These are phyloP conservation scores for Lasius platythorax DNA, from an alignment of 2,888 invertebrate species.

Conservation along the genomic window DNA sequence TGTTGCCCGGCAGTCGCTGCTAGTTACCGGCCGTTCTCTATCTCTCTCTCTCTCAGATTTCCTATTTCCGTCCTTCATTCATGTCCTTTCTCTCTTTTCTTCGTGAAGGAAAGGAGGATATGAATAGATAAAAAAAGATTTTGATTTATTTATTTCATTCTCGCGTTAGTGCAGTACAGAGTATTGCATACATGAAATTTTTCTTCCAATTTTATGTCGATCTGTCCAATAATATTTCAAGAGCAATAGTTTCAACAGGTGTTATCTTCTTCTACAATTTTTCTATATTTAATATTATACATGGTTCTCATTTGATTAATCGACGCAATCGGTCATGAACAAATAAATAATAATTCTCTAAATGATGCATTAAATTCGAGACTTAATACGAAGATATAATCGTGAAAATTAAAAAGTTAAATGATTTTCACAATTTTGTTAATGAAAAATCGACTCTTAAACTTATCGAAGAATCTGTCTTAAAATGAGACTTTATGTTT, in stretches of 20 bases:
- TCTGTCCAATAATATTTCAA: no score
- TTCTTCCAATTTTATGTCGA: not conserved
- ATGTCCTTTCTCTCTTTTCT: not conserved
- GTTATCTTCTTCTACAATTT: not conserved
- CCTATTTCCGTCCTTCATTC: not conserved
- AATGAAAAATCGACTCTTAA: not conserved
- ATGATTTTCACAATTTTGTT: not conserved
- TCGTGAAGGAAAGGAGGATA: not conserved
- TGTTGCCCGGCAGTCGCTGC: conserved; percentile 63
- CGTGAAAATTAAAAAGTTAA: not conserved
- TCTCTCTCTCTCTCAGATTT: not conserved
- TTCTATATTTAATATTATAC: not conserved
- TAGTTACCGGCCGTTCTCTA: conserved; percentile 62
- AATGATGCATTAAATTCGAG: not conserved
- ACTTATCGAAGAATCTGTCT: not conserved
- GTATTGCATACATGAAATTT: not conserved
- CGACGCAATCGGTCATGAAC: not conserved
- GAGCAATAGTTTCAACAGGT: not conserved
- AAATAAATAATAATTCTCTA: not conserved
- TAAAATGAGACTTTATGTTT: not conserved
- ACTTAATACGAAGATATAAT: not conserved
- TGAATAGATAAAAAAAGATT: not conserved
- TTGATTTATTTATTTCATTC: not conserved
- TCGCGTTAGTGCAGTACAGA: not conserved
- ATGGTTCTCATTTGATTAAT: not conserved